A percentile compares a stretch with the other conserved stretches of the same genome.
Conservation (phyloP, 1,140 invertebrate genomes). For the Araneus ventricosus region DNA sequence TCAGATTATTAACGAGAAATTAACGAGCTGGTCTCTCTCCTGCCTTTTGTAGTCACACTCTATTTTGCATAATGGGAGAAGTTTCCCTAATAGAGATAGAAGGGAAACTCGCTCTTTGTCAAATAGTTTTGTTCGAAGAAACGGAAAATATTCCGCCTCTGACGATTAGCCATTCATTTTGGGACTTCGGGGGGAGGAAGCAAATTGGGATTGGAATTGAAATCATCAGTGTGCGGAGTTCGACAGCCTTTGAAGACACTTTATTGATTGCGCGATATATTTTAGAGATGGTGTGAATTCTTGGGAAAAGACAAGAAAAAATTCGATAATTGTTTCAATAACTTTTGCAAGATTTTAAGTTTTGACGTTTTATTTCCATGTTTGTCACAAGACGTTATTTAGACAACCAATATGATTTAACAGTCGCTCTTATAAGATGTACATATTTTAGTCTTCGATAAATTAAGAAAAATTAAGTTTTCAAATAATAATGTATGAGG, state of each 20-base stretch:
- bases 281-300: too few relatives aligned
- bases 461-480: too few relatives aligned
- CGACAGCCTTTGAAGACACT: neutral
- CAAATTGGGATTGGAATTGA: neutral
- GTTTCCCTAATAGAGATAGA: neutral
- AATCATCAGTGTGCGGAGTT: neutral
- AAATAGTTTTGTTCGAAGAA: slow-evolving; percentile 39
- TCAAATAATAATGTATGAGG: too few relatives aligned
- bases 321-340: too few relatives aligned
- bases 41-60: slow-evolving; percentile 11
- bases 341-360: too few relatives aligned
- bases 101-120: neutral
- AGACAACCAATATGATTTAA: too few relatives aligned
- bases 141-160: slow-evolving; percentile 13
- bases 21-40: slow-evolving; percentile 29
- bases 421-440: too few relatives aligned
- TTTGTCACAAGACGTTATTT: too few relatives aligned
- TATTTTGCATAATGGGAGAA: slow-evolving; percentile 59
- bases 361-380: too few relatives aligned
- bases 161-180: slow-evolving; percentile 22
- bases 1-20: slow-evolving; percentile 66
- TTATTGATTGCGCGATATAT: neutral
- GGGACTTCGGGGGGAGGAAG: neutral
- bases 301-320: too few relatives aligned
- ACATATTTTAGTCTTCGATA: too few relatives aligned